Evolutionary conservation across 2,888 invertebrate species (phyloP).

Genomic region (Chromoteleia sp.): DNA sequence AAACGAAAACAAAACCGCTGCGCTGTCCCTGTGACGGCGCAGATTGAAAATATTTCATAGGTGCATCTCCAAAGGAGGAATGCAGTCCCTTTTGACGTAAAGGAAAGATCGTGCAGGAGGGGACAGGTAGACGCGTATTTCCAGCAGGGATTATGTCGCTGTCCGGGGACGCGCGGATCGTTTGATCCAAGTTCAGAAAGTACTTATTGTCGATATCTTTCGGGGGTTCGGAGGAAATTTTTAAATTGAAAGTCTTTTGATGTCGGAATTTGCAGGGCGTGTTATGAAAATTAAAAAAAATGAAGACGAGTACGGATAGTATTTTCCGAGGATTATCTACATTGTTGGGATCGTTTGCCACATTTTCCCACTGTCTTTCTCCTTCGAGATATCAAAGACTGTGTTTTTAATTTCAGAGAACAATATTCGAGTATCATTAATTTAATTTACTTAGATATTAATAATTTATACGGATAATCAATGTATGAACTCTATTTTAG

Average conservation of each 20-base stretch:
- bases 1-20: slow-evolving; percentile 28
- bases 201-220: slow-evolving; percentile 46
- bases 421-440: no score
- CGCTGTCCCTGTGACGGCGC: slow-evolving; percentile 7
- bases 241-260: slow-evolving; percentile 56
- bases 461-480: no score
- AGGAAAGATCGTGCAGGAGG: neutral
- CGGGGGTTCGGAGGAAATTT: slow-evolving; percentile 9
- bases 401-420: no score
- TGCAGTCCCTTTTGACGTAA: slow-evolving; percentile 42
- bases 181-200: slow-evolving; percentile 38
- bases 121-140: slow-evolving; percentile 9
- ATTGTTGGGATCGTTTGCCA: neutral
- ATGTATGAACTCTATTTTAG: no score
- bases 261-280: slow-evolving; percentile 10
- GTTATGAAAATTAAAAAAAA: slow-evolving; percentile 51
- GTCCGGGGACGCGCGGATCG: neutral
- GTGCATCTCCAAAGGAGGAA: slow-evolving; percentile 51
- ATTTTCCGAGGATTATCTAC: neutral
- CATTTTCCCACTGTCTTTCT: neutral
- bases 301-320: slow-evolving; percentile 3
- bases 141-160: slow-evolving; percentile 36
- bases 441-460: no score
- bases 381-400: slow-evolving; percentile 3
- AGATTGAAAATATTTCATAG: slow-evolving; percentile 61